phyloP scores from a whole-genome alignment of 2,888 invertebrate genomes.

The Cordilura impudica region DNA sequence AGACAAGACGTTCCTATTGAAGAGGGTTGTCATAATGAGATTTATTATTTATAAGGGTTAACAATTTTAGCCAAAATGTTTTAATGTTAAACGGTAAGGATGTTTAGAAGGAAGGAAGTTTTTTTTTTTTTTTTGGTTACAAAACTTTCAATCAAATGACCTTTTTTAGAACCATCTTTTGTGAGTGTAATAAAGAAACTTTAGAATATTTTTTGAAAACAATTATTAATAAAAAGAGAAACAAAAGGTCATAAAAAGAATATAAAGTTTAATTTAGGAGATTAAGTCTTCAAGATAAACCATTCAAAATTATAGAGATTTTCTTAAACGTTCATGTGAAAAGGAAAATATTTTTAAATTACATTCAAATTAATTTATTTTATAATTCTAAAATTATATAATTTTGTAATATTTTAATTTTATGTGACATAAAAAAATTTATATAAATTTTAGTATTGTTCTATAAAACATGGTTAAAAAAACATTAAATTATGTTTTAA shows the following conservation, averaged over 20 bases:
- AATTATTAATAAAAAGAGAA: conserved; percentile 8
- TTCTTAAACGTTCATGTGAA: neutral
- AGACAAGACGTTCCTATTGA: conserved; percentile 14
- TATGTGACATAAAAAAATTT: no score
- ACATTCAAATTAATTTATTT: no score
- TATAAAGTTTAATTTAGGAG: conserved; percentile 14
- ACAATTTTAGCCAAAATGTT: conserved; percentile 21
- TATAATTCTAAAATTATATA: no score
- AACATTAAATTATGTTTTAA: no score
- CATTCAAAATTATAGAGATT: conserved; percentile 16
- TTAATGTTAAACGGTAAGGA: neutral
- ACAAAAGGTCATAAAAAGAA: conserved; percentile 17
- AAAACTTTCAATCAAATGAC: conserved; percentile 28
- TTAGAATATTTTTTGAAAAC: neutral
- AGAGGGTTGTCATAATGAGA: conserved; percentile 51
- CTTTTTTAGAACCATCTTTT: neutral
- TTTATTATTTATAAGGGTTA: conserved; percentile 53
- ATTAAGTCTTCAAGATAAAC: conserved; percentile 31
- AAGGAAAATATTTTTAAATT: no score
- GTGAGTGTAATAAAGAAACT: neutral
- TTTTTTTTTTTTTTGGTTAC: neutral
- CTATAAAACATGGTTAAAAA: no score
- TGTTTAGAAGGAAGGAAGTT: neutral
- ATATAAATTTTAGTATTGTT: no score
- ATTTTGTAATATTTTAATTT: no score